Base-by-base conservation (phyloP, 2,113 vertebrate species). In the Lophochroa leadbeateri region DNA sequence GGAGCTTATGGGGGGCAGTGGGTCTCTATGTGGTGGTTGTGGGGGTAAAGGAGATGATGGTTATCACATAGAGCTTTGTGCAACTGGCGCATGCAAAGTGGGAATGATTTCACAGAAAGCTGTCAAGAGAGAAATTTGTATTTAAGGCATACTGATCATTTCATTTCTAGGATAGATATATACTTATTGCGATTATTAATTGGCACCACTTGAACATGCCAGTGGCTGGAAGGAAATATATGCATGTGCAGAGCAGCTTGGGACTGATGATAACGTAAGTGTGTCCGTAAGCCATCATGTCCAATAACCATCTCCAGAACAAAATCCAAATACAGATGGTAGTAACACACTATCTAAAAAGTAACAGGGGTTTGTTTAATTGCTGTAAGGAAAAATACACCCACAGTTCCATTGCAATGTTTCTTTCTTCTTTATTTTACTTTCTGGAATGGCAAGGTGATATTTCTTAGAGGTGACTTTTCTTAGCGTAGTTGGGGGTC, bases 11-110 rank as follows among this genome's bases (percentile, higher is more conserved):
- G n/a, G n/a, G n/a, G n/a, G n/a, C n/a, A n/a, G n/a, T n/a, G n/a
- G n/a, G n/a, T n/a, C n/a, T n/a, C n/a, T n/a, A n/a, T n/a, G n/a
- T n/a, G n/a, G n/a, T n/a, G n/a, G n/a, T n/a, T n/a, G n/a, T n/a
- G n/a, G n/a, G n/a, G n/a, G n/a, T n/a, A n/a, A n/a, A n/a, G 99
- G 37, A 99, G 99, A 74, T 99, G 99, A 92, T 99, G 99, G 95
- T 96, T 98, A 31, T 99, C 99, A 43, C 98, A 97, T 8, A 99
- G 97, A 23, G 98, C 94, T 97, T 98, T 98, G 97, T 99, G 99
- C 83, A 99, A 88, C 97, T 99, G 99, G 64, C 99, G 98, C 99
- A 99, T 99, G 92, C 99, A 99, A 15, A 98, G 98, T 0, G 99
- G 99, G 96, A 99, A 99, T 1, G 99, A 99, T 86, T 98, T 99